Evolutionary conservation across 2,888 invertebrate species (phyloP).

Genomic region (Macrosiphum euphorbiae): DNA sequence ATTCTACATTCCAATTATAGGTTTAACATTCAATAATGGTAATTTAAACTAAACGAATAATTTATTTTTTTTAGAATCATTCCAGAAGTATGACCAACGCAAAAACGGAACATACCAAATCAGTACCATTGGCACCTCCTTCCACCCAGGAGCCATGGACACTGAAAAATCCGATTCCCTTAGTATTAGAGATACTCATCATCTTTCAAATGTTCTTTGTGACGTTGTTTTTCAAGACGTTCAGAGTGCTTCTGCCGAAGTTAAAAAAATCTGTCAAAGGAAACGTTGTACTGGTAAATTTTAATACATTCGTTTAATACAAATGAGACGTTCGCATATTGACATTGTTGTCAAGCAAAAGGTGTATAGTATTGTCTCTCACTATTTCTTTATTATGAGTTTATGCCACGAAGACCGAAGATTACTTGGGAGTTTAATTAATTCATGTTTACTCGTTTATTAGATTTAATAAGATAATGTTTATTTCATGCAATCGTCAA

Average conservation of each 20-base stretch:
- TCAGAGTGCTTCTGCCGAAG: slow-evolving; percentile 52
- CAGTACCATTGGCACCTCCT: slow-evolving; percentile 45
- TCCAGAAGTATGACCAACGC: not conserved
- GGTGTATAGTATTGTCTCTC: not conserved
- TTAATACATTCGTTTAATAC: not conserved
- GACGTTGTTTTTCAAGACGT: slow-evolving; percentile 43
- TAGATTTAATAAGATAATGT: not conserved
- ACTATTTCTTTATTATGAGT: not conserved
- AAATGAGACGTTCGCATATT: not conserved
- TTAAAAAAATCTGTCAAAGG: slow-evolving; percentile 65
- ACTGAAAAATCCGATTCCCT: slow-evolving; percentile 42
- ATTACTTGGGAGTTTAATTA: not conserved
- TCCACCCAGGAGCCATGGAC: not conserved
- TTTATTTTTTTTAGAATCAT: not conserved
- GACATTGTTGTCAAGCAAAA: not conserved
- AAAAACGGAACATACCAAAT: not conserved
- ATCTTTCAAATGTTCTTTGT: slow-evolving; percentile 40
- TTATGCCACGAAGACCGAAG: not conserved
- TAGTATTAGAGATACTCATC: slow-evolving; percentile 29
- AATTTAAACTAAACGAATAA: not conserved
- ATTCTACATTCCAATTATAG: not conserved
- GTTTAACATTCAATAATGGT: not conserved
- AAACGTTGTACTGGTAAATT: slow-evolving; percentile 66
- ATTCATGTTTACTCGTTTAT: not conserved
- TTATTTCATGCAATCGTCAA: not conserved